Evolutionary conservation across 2,113 vertebrate species (phyloP).

Genomic region (Eudyptes chrysolophus): DNA sequence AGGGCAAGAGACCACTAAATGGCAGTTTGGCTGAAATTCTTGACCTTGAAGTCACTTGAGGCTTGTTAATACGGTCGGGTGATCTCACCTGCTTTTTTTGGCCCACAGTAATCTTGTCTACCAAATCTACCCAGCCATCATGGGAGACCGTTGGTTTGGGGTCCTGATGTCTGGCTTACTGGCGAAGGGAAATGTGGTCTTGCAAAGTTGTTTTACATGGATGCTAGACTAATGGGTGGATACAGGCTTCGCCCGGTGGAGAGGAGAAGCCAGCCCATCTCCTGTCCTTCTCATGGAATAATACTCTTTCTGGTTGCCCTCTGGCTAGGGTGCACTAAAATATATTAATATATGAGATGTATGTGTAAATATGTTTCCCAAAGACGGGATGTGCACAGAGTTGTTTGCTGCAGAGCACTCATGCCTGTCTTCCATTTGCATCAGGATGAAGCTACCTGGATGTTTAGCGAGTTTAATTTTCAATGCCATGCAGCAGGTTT

Average conservation of each 20-base stretch:
- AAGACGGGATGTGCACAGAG: slow-evolving; percentile 33
- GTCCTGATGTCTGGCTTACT: background rate
- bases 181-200: background rate
- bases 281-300: slow-evolving; percentile 56
- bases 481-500: slow-evolving; percentile 31
- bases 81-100: background rate
- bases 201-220: background rate
- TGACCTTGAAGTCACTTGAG: background rate
- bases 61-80: background rate
- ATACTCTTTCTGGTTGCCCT: slow-evolving; percentile 67
- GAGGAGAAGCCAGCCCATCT: slow-evolving; percentile 27
- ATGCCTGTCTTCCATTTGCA: slow-evolving; percentile 46
- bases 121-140: background rate
- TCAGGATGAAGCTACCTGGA: slow-evolving; percentile 35
- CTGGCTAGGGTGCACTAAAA: slow-evolving; percentile 76
- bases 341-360: slow-evolving; percentile 71
- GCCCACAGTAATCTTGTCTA: background rate
- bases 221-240: background rate
- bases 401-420: slow-evolving; percentile 36
- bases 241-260: background rate
- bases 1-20: background rate
- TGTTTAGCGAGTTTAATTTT: slow-evolving; percentile 13
- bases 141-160: background rate
- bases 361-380: slow-evolving; percentile 48
- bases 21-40: background rate